Percentiles rank a stretch among this genome's conserved stretches.
Evolutionary conservation across 2,113 vertebrate species (phyloP).

Genomic region (Climacteris rufus): DNA sequence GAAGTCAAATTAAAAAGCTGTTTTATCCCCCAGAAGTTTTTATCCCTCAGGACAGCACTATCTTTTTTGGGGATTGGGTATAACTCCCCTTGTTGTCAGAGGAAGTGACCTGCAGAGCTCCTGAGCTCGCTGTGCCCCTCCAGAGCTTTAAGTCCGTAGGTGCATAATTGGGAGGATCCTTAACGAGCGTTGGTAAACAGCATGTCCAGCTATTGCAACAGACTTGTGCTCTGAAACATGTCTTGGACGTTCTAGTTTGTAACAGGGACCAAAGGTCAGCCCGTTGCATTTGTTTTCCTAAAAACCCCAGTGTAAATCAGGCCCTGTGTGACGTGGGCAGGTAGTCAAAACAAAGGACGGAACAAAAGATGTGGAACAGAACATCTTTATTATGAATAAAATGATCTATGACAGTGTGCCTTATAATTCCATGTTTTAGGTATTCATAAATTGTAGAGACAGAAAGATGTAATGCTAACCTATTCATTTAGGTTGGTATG

Average conservation of each 20-base stretch:
- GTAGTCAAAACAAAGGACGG: neutral
- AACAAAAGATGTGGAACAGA: neutral
- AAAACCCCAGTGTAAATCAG: neutral
- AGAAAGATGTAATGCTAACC: conserved; percentile 6
- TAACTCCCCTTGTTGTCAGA: neutral
- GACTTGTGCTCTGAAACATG: neutral
- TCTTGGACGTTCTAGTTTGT: neutral
- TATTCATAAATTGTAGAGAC: conserved; percentile 6
- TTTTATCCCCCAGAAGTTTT: neutral
- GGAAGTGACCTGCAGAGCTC: neutral
- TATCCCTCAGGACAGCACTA: neutral
- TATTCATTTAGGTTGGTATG: neutral
- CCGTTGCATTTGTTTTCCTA: neutral
- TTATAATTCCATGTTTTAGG: neutral
- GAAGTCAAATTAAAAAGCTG: neutral
- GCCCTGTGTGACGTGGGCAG: neutral
- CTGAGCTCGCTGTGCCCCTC: neutral
- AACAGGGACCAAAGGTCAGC: neutral
- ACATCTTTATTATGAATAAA: neutral
- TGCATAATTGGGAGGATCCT: neutral
- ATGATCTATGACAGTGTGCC: neutral
- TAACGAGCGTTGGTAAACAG: neutral
- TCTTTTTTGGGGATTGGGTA: neutral
- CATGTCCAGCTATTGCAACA: neutral
- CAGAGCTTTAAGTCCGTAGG: neutral